Evolutionary conservation across 1,140 invertebrate species (phyloP).

Genomic region (Spodoptera frugiperda): DNA sequence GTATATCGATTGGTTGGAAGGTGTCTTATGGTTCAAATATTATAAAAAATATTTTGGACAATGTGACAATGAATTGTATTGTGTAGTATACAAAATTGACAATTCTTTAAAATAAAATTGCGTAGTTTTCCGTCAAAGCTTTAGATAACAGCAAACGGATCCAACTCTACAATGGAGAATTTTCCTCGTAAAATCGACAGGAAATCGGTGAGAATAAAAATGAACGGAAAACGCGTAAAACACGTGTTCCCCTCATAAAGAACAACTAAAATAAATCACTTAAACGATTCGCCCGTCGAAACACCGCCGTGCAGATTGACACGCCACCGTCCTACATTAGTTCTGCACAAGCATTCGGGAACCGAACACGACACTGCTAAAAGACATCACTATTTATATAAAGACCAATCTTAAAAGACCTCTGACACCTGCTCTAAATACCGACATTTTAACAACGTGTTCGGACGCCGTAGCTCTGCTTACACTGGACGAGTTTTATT

Average conservation of each 20-base stretch:
- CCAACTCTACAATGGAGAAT: neutral
- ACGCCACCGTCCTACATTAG: slow-evolving; percentile 57
- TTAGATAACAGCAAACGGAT: neutral
- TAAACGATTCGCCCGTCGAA: slow-evolving; percentile 46
- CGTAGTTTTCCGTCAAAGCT: neutral
- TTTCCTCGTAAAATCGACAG: neutral
- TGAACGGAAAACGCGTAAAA: slow-evolving; percentile 7
- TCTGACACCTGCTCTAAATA: slow-evolving; percentile 55
- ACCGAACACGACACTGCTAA: slow-evolving; percentile 56
- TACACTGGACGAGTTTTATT: slow-evolving; percentile 52
- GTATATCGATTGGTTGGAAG: too few species aligned
- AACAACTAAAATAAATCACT: slow-evolving; percentile 47
- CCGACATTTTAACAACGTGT: slow-evolving; percentile 18
- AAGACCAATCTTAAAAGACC: slow-evolving; percentile 46
- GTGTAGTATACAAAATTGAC: too few species aligned
- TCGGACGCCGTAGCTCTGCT: slow-evolving; percentile 40
- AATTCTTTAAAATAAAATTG: too few species aligned
- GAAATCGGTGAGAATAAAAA: slow-evolving; percentile 2
- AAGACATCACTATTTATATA: slow-evolving; percentile 64
- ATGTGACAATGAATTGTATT: too few species aligned
- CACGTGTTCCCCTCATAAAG: slow-evolving; percentile 33
- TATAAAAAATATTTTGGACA: too few species aligned
- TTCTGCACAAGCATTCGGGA: slow-evolving; percentile 62
- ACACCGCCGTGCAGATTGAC: slow-evolving; percentile 55
- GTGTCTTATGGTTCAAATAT: too few species aligned